phyloP scores from a whole-genome alignment of 2,113 vertebrate species.

The Indicator indicator region DNA sequence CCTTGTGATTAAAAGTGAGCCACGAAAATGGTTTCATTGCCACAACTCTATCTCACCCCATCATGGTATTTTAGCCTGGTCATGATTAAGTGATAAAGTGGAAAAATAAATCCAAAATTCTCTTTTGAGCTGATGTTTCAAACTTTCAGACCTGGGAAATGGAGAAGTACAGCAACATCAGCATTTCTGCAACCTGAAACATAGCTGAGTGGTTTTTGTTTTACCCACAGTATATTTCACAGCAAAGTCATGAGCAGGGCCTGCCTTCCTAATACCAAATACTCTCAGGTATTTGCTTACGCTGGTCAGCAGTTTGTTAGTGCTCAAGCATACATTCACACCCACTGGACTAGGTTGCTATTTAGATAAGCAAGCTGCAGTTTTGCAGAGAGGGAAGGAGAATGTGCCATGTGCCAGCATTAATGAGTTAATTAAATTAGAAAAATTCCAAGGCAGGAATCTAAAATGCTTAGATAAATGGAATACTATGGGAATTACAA shows the following conservation, averaged over 20 bases:
- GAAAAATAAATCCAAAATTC: not conserved
- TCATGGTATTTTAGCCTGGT: not conserved
- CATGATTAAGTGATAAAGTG: not conserved
- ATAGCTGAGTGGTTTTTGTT: not conserved
- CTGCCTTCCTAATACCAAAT: not conserved
- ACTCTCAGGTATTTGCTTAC: constrained; percentile 31
- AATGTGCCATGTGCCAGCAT: constrained; percentile 71
- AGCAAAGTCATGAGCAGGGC: not conserved
- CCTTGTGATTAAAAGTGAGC: not conserved
- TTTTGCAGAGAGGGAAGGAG: constrained; percentile 43
- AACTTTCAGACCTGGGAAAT: not conserved
- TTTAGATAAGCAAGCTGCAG: constrained; percentile 44
- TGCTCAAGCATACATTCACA: constrained; percentile 19
- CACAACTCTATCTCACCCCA: constrained; percentile 5
- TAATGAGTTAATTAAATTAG: constrained; percentile 79
- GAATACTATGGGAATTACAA: constrained; percentile 48
- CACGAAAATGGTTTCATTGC: not conserved
- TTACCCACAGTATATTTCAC: not conserved
- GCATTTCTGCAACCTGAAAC: not conserved
- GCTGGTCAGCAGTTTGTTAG: constrained; percentile 47
- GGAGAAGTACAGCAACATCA: not conserved
- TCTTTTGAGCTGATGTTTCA: not conserved
- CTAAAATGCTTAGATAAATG: constrained; percentile 64
- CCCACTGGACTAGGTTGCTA: constrained; percentile 58
- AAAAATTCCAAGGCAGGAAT: constrained; percentile 72